Evolutionary conservation across 2,113 vertebrate genomes (phyloP).

Genomic region (Planiliza haematocheilus): DNA sequence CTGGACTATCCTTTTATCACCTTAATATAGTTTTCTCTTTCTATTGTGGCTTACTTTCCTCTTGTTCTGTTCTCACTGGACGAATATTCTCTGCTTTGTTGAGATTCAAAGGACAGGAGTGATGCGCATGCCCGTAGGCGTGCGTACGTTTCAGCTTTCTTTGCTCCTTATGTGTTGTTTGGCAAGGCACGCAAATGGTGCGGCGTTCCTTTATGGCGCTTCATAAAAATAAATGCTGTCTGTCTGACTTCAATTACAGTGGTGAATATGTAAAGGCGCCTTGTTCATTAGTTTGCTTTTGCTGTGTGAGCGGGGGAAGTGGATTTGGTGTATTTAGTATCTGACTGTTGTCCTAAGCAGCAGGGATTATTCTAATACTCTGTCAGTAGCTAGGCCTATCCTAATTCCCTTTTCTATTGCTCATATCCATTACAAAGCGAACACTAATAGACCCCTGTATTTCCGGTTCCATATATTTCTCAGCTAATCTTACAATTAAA

Average conservation of each 20-base stretch:
- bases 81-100: slow-evolving; percentile 53
- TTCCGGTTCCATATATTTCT: slow-evolving; percentile 47
- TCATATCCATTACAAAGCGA: slow-evolving; percentile 74
- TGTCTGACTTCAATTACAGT: slow-evolving; percentile 70
- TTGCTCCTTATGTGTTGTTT: slow-evolving; percentile 39
- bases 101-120: slow-evolving; percentile 39
- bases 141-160: background rate
- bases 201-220: slow-evolving; percentile 52
- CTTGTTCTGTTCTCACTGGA: background rate
- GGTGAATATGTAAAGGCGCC: slow-evolving; percentile 60
- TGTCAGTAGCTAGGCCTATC: slow-evolving; percentile 68
- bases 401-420: slow-evolving; percentile 67
- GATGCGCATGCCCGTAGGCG: slow-evolving; percentile 5
- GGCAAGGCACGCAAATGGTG: background rate
- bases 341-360: slow-evolving; percentile 77
- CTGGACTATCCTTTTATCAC: background rate
- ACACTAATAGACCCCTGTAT: slow-evolving; percentile 56
- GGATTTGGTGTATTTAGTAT: slow-evolving; percentile 76
- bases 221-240: slow-evolving; percentile 78
- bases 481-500: slow-evolving; percentile 49
- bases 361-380: slow-evolving; percentile 79
- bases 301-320: slow-evolving; percentile 59
- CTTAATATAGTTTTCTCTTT: slow-evolving; percentile 8
- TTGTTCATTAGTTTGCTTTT: slow-evolving; percentile 74
- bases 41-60: slow-evolving; percentile 23